Conservation (phyloP, 1,140 invertebrate genomes). For the Caerostris extrusa region DNA sequence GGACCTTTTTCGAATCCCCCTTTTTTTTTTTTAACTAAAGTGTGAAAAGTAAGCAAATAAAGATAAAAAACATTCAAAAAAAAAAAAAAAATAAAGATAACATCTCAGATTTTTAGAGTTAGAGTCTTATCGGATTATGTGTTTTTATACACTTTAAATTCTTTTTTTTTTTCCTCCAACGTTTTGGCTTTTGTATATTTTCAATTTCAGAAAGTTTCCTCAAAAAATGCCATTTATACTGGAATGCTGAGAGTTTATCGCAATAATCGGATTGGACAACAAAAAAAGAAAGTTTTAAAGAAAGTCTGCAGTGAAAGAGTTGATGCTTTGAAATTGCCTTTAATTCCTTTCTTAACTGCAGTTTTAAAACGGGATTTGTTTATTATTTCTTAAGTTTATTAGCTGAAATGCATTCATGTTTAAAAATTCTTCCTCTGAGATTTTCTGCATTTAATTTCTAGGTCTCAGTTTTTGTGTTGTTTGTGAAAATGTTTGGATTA, state of each 20-base stretch:
- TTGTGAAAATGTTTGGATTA: no score
- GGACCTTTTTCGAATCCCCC: no score
- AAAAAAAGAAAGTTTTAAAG: not conserved
- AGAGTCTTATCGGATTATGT: not conserved
- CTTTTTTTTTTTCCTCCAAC: not conserved
- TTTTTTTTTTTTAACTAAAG: no score
- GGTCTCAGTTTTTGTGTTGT: no score
- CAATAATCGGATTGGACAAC: not conserved
- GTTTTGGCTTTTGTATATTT: not conserved
- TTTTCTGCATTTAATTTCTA: no score
- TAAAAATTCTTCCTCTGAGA: no score
- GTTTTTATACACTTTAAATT: not conserved
- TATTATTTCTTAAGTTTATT: no score
- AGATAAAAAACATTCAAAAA: not conserved
- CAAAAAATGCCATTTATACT: not conserved
- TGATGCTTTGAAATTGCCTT: slow-evolving; percentile 9
- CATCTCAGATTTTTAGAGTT: not conserved
- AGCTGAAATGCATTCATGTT: no score
- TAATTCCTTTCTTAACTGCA: not conserved
- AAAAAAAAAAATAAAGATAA: not conserved
- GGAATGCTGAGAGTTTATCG: not conserved
- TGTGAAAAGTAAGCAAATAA: no score
- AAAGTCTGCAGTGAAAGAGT: not conserved
- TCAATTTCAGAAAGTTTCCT: not conserved
- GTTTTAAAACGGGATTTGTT: not conserved